Conservation (phyloP, 2,888 invertebrate species). For the Glaucopsyche alexis region DNA sequence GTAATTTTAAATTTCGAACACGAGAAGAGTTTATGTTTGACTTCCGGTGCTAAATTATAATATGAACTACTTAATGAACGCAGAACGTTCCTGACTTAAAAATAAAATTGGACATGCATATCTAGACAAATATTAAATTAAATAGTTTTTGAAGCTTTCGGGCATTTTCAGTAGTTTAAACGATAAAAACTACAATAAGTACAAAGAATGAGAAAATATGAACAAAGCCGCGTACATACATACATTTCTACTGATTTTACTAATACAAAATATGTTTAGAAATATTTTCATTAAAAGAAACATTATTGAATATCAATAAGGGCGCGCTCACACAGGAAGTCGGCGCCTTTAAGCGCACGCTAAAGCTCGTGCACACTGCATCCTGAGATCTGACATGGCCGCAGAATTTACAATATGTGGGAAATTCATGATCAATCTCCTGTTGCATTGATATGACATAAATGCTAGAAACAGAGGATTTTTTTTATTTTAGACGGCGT, state of each 20-base stretch:
- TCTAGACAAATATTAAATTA: background rate
- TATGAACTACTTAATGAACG: constrained; percentile 19
- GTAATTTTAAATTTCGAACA: constrained; percentile 26
- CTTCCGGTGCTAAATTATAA: constrained; percentile 27
- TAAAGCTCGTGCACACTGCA: constrained; percentile 47
- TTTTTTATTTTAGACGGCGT: too few species aligned
- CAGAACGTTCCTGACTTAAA: background rate
- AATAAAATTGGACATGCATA: constrained; percentile 15
- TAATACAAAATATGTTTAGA: constrained; percentile 6
- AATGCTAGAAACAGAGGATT: background rate
- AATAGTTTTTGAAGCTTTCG: background rate
- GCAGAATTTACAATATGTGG: constrained; percentile 51
- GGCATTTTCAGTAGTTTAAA: too few species aligned
- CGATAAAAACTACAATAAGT: background rate
- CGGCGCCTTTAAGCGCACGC: constrained; percentile 57
- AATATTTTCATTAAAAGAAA: constrained; percentile 34
- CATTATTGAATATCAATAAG: constrained; percentile 47
- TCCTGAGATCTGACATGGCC: constrained; percentile 50
- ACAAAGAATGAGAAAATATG: background rate
- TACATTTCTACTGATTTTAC: background rate
- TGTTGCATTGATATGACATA: background rate
- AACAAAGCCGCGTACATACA: background rate
- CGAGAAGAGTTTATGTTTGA: constrained; percentile 26
- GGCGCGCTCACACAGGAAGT: constrained; percentile 57
- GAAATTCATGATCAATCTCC: constrained; percentile 48